Base-by-base conservation (phyloP, 2,888 invertebrate species). In the Trichogramma dendrolimi region DNA sequence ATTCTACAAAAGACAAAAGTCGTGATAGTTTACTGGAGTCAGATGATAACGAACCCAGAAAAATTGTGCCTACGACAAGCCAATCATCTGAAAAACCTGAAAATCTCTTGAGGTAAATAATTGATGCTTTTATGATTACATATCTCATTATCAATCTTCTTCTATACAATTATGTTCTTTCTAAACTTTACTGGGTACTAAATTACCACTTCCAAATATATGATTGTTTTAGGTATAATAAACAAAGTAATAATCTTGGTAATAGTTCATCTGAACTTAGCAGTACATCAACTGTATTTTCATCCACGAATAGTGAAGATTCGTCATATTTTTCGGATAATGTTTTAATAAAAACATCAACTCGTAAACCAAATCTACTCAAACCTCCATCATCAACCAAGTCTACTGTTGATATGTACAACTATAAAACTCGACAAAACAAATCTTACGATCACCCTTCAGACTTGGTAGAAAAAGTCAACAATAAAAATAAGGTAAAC, bases 271-370 rank as follows among this genome's bases (percentile, higher is more conserved):
- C 65, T 54, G 63, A 70, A 38, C 66, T 70, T 43, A 69, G 60
- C 38, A 71, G 70, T 53, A 71, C 66, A 55, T 66, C 66, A 10
- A 69, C 70, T 55, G 70, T 68, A 49, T 69, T 70, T 50, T 73
- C 70, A 47, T 73, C 68, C 59, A 73, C 75, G 11, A 68, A 71
- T 48, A 78, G 74, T 56, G 74, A 77, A 27, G 77, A 79, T 67
- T 79, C 77, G 5, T 78, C 77, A 6, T 75, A 77, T 66, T 76
- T 75, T 67, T 75, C 77, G 44, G 75, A 75, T 44, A 68, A 55
- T 57, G 52, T 64, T 47, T 62, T 55, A 8, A 72, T 72, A 58
- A 62, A 67, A 40, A 43, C 55, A 44, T 40, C 54, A 11, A 59
- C 48, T 27, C 27, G 27, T 41, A 67, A 59, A 27, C 70, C 62